phyloP scores from a whole-genome alignment of 2,113 vertebrate species.

The Oplegnathus fasciatus region DNA sequence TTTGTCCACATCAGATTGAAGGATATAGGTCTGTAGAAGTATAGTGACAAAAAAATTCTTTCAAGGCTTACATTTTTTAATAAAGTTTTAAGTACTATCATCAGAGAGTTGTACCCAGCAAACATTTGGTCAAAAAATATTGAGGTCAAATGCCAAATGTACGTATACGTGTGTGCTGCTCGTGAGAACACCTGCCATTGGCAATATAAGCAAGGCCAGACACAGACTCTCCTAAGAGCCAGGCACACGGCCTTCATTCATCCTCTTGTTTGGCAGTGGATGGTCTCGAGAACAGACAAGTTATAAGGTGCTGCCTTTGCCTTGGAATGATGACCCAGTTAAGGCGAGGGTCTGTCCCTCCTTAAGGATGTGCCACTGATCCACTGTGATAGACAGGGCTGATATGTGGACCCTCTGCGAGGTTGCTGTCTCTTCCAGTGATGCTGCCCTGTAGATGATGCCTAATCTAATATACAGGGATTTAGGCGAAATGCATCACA shows the following conservation, averaged over 20 bases:
- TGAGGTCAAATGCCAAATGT: neutral
- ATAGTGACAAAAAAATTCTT: neutral
- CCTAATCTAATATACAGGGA: slow-evolving; percentile 40
- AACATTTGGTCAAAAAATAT: neutral
- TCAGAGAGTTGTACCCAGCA: neutral
- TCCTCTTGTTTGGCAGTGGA: slow-evolving; percentile 11
- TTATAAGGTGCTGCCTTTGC: slow-evolving; percentile 9
- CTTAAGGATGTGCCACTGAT: slow-evolving; percentile 57
- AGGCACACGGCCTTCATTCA: slow-evolving; percentile 21
- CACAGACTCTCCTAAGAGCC: neutral
- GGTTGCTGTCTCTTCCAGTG: slow-evolving; percentile 19
- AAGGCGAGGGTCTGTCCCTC: slow-evolving; percentile 28
- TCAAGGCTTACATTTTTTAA: neutral
- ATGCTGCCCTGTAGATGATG: slow-evolving; percentile 24
- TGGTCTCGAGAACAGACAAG: neutral
- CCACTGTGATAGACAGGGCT: slow-evolving; percentile 48
- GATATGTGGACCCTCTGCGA: slow-evolving; percentile 20
- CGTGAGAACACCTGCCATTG: slow-evolving; percentile 6
- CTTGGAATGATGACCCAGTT: slow-evolving; percentile 57
- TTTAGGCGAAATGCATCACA: slow-evolving; percentile 29
- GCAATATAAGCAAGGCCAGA: slow-evolving; percentile 3
- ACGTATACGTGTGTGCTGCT: neutral
- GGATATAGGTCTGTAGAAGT: neutral
- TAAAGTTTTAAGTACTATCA: neutral
- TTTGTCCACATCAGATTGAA: neutral